Evolutionary conservation across 2,797 vertebrate genomes (phyloP).

Genomic region (Takifugu rubripes): DNA sequence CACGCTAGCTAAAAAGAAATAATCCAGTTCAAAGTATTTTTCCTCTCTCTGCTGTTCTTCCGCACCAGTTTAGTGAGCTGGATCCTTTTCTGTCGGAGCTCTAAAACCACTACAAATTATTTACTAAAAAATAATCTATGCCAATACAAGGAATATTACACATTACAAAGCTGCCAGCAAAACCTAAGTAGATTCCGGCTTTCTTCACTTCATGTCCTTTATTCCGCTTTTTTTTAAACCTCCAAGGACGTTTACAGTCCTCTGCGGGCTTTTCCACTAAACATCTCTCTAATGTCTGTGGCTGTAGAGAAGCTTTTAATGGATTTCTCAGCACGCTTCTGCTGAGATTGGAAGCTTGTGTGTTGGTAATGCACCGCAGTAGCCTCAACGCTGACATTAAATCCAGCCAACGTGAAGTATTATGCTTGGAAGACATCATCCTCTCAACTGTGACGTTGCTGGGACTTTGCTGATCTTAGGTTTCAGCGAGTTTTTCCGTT

Average conservation of each 20-base stretch:
- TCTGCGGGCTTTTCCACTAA: constrained; percentile 42
- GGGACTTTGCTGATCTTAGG: not conserved
- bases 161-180: not conserved
- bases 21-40: not conserved
- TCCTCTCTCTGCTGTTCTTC: not conserved
- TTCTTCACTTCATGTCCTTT: constrained; percentile 13
- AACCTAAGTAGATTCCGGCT: constrained; percentile 3
- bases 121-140: constrained; percentile 23
- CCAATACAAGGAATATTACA: constrained; percentile 14
- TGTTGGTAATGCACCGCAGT: constrained; percentile 28
- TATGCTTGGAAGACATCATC: constrained; percentile 10
- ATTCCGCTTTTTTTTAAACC: constrained; percentile 17
- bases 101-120: constrained; percentile 34
- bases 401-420: constrained; percentile 44
- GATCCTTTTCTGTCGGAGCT: constrained; percentile 15
- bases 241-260: constrained; percentile 36
- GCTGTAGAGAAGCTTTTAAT: constrained; percentile 47
- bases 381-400: constrained; percentile 29
- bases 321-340: constrained; percentile 39
- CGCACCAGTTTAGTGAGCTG: not conserved
- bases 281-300: constrained; percentile 33
- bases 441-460: constrained; percentile 15
- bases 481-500: not conserved
- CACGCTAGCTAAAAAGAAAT: constrained; percentile 7
- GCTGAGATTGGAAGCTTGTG: constrained; percentile 32